Conservation (phyloP, 2,113 vertebrate species). For the Tapirus terrestris region DNA sequence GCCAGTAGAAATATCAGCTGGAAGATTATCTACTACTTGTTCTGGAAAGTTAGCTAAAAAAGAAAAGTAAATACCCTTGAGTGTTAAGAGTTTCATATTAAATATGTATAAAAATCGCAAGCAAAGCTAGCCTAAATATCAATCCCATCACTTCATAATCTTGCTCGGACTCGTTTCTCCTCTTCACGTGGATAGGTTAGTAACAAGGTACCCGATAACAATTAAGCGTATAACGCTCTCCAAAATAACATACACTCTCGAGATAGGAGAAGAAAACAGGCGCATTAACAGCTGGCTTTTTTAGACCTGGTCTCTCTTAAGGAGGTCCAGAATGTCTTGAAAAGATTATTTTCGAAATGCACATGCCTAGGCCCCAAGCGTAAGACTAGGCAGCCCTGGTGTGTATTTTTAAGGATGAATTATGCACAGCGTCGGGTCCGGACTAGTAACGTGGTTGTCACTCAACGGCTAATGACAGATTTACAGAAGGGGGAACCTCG, state of each 20-base stretch:
- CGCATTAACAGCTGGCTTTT: neutral
- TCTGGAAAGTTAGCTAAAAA: slow-evolving; percentile 96
- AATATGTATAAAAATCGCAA: neutral
- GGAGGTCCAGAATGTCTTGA: neutral
- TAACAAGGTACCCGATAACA: neutral
- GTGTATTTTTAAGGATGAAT: neutral
- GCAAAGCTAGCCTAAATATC: neutral
- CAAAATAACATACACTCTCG: neutral
- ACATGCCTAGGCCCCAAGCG: neutral
- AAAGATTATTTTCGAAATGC: neutral
- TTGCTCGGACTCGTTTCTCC: neutral
- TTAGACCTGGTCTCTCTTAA: neutral
- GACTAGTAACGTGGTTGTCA: neutral
- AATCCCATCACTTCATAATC: neutral
- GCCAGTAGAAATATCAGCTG: slow-evolving; percentile 93
- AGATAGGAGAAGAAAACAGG: neutral
- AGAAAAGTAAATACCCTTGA: slow-evolving; percentile 57
- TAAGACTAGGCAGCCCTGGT: neutral
- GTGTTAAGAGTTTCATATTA: neutral
- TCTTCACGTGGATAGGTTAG: neutral
- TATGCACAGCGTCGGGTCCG: neutral
- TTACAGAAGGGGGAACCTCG: neutral
- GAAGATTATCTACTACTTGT: slow-evolving; percentile 94
- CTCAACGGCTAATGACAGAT: neutral
- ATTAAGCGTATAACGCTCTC: neutral